Evolutionary conservation across 2,113 vertebrate genomes (phyloP).

Genomic region (Pimephales promelas): DNA sequence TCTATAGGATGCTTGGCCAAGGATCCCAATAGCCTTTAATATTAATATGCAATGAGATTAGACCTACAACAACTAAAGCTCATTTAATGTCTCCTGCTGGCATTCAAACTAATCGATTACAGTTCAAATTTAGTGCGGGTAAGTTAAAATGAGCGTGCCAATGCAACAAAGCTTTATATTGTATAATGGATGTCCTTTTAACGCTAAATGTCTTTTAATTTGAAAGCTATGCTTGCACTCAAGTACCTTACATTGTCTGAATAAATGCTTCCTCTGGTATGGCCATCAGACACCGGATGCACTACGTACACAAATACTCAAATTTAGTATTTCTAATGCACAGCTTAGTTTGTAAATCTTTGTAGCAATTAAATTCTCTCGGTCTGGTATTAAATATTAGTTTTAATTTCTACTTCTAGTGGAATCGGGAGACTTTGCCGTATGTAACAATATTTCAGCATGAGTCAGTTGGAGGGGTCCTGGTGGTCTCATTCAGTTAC

Average conservation of each 20-base stretch:
- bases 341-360: neutral
- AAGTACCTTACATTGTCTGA: neutral
- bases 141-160: conserved; percentile 5
- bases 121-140: neutral
- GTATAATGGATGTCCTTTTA: conserved; percentile 9
- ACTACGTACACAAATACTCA: neutral
- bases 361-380: neutral
- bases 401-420: neutral
- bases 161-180: neutral
- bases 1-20: conserved; percentile 20
- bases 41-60: conserved; percentile 33
- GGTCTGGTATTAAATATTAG: conserved; percentile 4
- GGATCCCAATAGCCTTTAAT: conserved; percentile 26
- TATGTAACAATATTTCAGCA: conserved; percentile 10
- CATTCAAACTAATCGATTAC: conserved; percentile 20
- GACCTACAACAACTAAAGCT: conserved; percentile 32
- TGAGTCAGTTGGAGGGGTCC: conserved; percentile 13
- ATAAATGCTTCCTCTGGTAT: neutral
- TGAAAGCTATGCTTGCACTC: neutral
- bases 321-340: neutral
- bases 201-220: neutral
- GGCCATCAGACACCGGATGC: neutral
- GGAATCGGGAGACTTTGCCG: neutral
- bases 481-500: conserved; percentile 29
- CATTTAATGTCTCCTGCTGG: conserved; percentile 28